Evolutionary conservation across 2,113 vertebrate species (phyloP), one percentile per base, ranked within the genome.

Genomic region (Myodes glareolus): DNA sequence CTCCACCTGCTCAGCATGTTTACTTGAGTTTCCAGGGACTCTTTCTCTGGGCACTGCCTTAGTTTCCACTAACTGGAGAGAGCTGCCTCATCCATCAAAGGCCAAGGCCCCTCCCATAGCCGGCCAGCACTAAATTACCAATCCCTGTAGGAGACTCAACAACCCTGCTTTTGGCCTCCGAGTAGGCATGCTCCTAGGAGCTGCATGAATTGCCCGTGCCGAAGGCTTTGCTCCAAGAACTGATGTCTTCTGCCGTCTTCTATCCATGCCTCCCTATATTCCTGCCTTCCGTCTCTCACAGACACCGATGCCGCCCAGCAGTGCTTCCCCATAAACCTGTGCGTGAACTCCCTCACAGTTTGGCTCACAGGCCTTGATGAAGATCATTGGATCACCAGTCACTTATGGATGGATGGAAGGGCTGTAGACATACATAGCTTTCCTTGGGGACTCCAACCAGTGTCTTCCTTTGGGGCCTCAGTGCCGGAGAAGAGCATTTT

Each of bases 1-100:
- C 5, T 1, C 7, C 3, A 5, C 27, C 16, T 67, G 45, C 5
- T 80, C 61, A 39, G 0, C 21, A 0, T 36, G 12, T 16, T 72
- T 8, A 39, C 10, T 27, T 23, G 50, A 19, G 33, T 42, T 63
- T 76, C 77, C 42, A 19, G 2, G 3, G 31, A 55, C 23, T 45
- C 21, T 61, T 27, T 90, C 39, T 78, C 50, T 16, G 76, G 61
- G 7, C 9, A 21, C 58, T 85, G 33, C 55, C 75, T 89, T 31
- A 31, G 29, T n/a, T 70, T 58, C 82, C 65, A 47, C 75, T 86
- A n/a, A 33, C 17, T 45, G 45, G 82, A 90, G 19, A 86, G 50
- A 70, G 27, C 4, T 2, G 4, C 14, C 61, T 42, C 14, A 1
- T 55, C 45, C 14, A 1, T 55, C 45, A 21, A 36, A 91, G 67